A percentile compares a stretch with the other conserved stretches of the same genome.
phyloP scores from a whole-genome alignment of 2,113 vertebrate species.

The Melanotaenia duboulayi region DNA sequence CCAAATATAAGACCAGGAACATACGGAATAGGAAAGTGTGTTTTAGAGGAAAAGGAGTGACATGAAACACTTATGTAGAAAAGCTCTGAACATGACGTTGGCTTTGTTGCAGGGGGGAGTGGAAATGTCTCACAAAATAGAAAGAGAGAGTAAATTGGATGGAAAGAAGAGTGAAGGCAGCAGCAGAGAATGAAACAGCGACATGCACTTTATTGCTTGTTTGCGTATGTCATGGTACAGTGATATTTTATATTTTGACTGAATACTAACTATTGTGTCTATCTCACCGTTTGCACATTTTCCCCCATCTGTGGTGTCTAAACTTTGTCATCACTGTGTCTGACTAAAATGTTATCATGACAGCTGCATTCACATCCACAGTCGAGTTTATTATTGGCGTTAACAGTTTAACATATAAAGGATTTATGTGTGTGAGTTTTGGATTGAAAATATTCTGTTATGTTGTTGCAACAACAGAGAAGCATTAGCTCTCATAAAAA shows the following conservation, averaged over 20 bases:
- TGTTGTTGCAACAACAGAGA: neutral
- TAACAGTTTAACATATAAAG: neutral
- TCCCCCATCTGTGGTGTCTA: conserved; percentile 9
- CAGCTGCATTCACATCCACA: neutral
- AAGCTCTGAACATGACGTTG: conserved; percentile 78
- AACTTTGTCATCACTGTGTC: conserved; percentile 44
- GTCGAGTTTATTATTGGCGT: conserved; percentile 3
- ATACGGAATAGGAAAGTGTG: conserved; percentile 71
- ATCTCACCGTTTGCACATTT: conserved; percentile 39
- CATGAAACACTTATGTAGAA: conserved; percentile 77
- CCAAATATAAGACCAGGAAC: conserved; percentile 77
- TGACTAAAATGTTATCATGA: conserved; percentile 1
- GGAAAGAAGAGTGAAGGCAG: conserved; percentile 55
- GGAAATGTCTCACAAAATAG: conserved; percentile 59
- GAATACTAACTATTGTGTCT: conserved; percentile 31
- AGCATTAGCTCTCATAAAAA: neutral
- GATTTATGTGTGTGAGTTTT: neutral
- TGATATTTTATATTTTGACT: conserved; percentile 51
- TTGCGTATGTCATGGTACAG: conserved; percentile 44
- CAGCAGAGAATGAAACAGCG: conserved; percentile 42
- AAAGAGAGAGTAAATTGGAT: conserved; percentile 70
- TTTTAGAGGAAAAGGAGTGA: conserved; percentile 74
- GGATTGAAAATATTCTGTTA: neutral
- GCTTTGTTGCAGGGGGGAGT: conserved; percentile 64
- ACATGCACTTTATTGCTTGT: conserved; percentile 61